Conservation (phyloP, 1,140 invertebrate species). For the Lasioglossum albipes region DNA sequence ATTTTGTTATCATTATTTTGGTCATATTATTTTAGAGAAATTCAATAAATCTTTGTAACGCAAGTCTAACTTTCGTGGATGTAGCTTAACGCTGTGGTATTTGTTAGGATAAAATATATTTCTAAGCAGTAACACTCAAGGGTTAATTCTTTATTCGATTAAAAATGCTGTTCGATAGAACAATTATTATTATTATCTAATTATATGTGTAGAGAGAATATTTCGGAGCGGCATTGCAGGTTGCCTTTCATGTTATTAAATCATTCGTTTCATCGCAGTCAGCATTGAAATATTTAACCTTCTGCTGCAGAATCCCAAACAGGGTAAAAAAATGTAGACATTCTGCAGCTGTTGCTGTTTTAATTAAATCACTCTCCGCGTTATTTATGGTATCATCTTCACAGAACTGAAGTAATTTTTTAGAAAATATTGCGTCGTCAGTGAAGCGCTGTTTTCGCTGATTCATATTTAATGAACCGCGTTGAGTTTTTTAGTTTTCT, state of each 20-base stretch:
- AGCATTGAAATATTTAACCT: background rate
- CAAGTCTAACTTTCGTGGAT: background rate
- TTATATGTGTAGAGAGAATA: too few species aligned
- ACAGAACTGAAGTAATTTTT: background rate
- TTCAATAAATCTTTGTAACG: background rate
- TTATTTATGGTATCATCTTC: conserved; percentile 7
- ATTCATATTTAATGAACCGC: background rate
- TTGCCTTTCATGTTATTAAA: background rate
- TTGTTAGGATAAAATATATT: background rate
- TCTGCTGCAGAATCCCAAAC: background rate
- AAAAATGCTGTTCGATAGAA: too few species aligned
- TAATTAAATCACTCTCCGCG: conserved; percentile 18
- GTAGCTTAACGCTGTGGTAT: background rate
- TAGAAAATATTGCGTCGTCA: background rate
- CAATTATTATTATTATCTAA: too few species aligned
- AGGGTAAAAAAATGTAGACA: background rate
- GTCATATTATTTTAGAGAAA: background rate
- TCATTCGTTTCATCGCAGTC: background rate
- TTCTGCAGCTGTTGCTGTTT: conserved; percentile 30
- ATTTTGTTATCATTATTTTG: background rate
- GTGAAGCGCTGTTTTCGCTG: background rate
- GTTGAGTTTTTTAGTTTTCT: background rate
- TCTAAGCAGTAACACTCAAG: background rate
- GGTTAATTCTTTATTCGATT: too few species aligned
- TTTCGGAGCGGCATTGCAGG: background rate